Conservation (phyloP, 1,140 invertebrate genomes). For the Spodoptera litura region DNA sequence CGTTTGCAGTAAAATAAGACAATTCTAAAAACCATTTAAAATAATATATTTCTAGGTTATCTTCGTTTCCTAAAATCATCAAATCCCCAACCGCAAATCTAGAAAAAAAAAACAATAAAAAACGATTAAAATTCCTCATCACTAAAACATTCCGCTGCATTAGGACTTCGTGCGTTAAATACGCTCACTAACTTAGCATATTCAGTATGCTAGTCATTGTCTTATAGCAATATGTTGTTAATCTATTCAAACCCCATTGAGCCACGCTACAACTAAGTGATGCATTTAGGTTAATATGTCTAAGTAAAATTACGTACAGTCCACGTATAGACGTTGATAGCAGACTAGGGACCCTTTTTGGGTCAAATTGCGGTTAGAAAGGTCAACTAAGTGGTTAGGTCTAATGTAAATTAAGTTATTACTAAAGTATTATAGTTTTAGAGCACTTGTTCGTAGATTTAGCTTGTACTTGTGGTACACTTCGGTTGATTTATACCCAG, state of each 20-base stretch:
- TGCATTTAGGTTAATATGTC: slow-evolving; percentile 17
- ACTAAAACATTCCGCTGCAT: neutral
- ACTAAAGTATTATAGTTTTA: too few relatives aligned
- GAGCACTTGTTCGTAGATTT: too few relatives aligned
- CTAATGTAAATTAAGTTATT: too few relatives aligned
- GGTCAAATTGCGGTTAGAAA: neutral
- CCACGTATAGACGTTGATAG: neutral
- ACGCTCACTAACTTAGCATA: slow-evolving; percentile 8
- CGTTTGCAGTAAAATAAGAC: too few relatives aligned
- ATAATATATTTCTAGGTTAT: too few relatives aligned
- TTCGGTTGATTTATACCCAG: too few relatives aligned
- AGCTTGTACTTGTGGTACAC: too few relatives aligned
- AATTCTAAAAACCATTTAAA: too few relatives aligned
- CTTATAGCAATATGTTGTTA: slow-evolving; percentile 15
- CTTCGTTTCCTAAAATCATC: neutral
- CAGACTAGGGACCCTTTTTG: neutral
- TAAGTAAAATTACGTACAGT: neutral
- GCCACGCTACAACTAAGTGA: neutral
- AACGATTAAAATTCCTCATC: neutral
- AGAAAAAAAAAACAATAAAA: neutral
- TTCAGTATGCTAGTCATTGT: slow-evolving; percentile 4
- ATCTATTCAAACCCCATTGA: slow-evolving; percentile 5
- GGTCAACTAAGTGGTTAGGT: too few relatives aligned
- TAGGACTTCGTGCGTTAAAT: slow-evolving; percentile 21
- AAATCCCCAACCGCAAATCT: too few relatives aligned